Evolutionary conservation across 2,888 invertebrate species (phyloP).

Genomic region (Busseola fusca): DNA sequence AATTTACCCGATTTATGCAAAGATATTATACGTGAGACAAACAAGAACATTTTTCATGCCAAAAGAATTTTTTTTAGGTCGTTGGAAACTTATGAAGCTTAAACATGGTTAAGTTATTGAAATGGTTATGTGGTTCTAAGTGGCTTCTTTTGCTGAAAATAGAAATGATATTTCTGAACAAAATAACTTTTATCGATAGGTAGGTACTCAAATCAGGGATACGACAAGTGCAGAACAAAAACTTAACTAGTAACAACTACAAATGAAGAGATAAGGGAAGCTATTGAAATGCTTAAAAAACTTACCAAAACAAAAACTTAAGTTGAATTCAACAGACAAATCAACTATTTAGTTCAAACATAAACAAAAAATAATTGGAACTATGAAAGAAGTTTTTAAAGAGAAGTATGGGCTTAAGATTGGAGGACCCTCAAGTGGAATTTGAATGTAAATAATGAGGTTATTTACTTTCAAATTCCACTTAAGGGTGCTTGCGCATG

Average conservation of each 20-base stretch:
- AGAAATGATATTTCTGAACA: background rate
- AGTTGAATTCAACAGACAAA: constrained; percentile 44
- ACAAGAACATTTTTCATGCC: background rate
- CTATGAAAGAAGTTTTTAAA: background rate
- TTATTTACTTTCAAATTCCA: no score
- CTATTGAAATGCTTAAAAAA: constrained; percentile 2
- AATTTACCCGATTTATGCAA: background rate
- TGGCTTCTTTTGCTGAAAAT: background rate
- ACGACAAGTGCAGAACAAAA: constrained; percentile 17
- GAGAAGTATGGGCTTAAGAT: background rate
- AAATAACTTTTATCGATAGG: background rate
- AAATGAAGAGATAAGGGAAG: constrained; percentile 7
- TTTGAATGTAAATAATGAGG: constrained; percentile 11
- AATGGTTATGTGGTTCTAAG: background rate
- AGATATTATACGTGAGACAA: background rate
- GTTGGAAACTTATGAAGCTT: background rate
- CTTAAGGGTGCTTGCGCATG: no score
- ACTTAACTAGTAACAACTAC: constrained; percentile 10
- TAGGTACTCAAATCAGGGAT: background rate
- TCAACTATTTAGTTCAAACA: constrained; percentile 20
- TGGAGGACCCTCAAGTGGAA: background rate
- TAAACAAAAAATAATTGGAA: constrained; percentile 26
- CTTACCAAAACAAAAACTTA: constrained; percentile 42
- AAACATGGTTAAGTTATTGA: background rate
- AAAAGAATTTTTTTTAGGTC: background rate